Percentiles rank a stretch among this genome's conserved stretches.
These are phyloP conservation scores for Carduelis carduelis DNA, from an alignment of 2,797 vertebrate species.

Conservation along the genomic window DNA sequence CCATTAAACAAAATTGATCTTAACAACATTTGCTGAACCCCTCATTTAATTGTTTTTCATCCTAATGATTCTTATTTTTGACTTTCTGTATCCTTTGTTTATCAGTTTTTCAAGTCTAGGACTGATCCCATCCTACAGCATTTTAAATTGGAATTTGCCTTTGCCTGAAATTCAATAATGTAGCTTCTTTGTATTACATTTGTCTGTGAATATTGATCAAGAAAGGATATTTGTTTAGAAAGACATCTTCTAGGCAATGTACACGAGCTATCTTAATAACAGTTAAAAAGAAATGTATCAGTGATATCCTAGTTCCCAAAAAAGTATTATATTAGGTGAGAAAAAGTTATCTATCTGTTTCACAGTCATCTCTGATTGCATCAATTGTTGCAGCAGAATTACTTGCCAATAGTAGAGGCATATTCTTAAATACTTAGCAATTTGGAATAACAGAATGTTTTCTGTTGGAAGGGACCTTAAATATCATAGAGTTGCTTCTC, in stretches of 20 bases:
- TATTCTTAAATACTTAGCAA: background rate
- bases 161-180: background rate
- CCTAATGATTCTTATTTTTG: background rate
- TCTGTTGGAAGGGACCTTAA: background rate
- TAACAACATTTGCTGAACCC: background rate
- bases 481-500: background rate
- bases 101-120: background rate
- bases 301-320: background rate
- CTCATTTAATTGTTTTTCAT: background rate
- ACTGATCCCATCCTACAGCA: background rate
- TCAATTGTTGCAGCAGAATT: background rate
- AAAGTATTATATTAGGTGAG: background rate
- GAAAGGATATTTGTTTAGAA: background rate
- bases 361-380: background rate
- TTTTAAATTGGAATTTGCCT: background rate
- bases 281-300: background rate
- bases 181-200: background rate
- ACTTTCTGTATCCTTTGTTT: background rate
- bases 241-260: background rate
- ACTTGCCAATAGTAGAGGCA: rapidly evolving
- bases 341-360: background rate
- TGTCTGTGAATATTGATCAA: background rate
- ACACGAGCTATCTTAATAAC: background rate
- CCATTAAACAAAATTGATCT: background rate
- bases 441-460: background rate